phyloP scores from a whole-genome alignment of 2,797 vertebrate genomes.

The Sebastiscus tertius region DNA sequence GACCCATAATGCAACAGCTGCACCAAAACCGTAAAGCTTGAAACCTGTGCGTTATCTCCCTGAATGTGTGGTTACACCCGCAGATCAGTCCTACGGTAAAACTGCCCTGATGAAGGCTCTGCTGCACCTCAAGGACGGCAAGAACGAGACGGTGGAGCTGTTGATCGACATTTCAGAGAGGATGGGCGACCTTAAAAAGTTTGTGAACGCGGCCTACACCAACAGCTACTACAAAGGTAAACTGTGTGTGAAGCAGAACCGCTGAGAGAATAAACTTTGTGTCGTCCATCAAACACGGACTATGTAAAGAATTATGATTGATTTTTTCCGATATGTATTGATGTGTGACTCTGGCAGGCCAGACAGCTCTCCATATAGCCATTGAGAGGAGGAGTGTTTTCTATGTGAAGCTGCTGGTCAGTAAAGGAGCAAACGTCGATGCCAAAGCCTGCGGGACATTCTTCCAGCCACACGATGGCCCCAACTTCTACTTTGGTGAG shows the following conservation, averaged over 20 bases:
- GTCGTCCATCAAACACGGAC: neutral
- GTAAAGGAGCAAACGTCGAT: conserved; percentile 91
- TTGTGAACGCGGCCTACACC: conserved; percentile 90
- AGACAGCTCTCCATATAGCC: conserved; percentile 95
- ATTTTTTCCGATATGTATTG: neutral
- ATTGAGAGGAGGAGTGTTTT: conserved; percentile 91
- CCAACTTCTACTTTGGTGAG: conserved; percentile 96
- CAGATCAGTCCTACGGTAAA: conserved; percentile 91
- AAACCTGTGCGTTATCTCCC: neutral
- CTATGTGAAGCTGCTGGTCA: conserved; percentile 89
- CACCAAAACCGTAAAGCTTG: neutral
- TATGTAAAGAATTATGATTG: neutral
- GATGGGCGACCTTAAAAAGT: conserved; percentile 84
- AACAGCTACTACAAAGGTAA: conserved; percentile 91
- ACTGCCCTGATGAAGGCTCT: conserved; percentile 93
- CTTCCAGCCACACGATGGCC: conserved; percentile 89
- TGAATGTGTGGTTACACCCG: conserved; percentile 13
- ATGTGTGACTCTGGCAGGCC: conserved; percentile 78
- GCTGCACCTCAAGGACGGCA: conserved; percentile 88
- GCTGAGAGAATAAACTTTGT: neutral
- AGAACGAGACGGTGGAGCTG: conserved; percentile 87
- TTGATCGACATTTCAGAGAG: conserved; percentile 89
- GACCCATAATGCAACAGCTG: neutral
- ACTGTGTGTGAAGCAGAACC: neutral
- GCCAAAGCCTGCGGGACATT: conserved; percentile 91